A percentile compares a stretch with the other conserved stretches of the same genome.
Evolutionary conservation across 2,113 vertebrate species (phyloP).

Genomic region (Equus quagga): DNA sequence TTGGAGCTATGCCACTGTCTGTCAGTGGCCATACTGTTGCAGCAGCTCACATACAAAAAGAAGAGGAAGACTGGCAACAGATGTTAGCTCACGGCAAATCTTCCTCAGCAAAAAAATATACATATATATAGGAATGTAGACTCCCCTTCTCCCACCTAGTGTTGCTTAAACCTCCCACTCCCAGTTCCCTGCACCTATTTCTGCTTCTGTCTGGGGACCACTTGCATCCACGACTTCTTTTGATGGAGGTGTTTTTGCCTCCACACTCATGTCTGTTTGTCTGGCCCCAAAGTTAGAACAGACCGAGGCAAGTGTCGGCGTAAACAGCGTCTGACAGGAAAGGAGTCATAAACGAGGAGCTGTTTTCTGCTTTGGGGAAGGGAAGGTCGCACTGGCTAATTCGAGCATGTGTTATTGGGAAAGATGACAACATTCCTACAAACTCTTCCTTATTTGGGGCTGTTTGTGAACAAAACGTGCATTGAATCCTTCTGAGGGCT

Average conservation of each 20-base stretch:
- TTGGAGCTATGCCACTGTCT: no score
- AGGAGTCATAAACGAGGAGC: background rate
- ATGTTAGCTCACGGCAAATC: no score
- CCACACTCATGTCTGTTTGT: background rate
- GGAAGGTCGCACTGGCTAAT: background rate
- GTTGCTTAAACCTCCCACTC: background rate
- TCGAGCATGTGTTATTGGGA: background rate
- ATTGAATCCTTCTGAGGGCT: background rate
- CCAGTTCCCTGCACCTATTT: background rate
- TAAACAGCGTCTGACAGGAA: background rate
- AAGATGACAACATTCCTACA: constrained; percentile 7
- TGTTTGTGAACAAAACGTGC: background rate
- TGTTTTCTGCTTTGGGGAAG: constrained; percentile 7
- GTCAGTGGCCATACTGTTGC: no score
- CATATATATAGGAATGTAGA: background rate
- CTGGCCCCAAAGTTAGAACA: background rate
- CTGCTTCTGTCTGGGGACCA: background rate
- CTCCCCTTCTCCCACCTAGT: background rate
- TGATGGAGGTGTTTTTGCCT: background rate
- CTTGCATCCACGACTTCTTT: background rate
- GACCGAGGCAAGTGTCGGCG: background rate
- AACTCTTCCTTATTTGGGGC: constrained; percentile 17
- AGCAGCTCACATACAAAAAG: no score
- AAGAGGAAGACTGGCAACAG: no score
- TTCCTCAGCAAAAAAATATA: no score